Evolutionary conservation across 2,888 invertebrate species (phyloP).

Genomic region (Leptopilina myrica): DNA sequence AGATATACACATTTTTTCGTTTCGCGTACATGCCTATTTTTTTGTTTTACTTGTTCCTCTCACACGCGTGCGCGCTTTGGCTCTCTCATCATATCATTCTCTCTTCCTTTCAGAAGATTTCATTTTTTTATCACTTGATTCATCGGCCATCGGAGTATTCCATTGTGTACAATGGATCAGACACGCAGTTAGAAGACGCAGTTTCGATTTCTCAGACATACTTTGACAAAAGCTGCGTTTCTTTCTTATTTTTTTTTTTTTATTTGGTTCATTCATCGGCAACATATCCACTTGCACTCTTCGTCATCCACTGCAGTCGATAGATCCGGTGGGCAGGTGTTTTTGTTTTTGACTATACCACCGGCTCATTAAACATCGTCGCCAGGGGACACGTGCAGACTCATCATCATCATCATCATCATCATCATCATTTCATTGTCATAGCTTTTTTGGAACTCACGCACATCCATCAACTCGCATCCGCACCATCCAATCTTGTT

Average conservation of each 20-base stretch:
- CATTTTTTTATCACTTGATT: conserved; percentile 50
- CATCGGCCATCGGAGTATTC: conserved; percentile 60
- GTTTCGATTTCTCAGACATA: conserved; percentile 60
- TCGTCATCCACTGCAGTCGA: conserved; percentile 63
- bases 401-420: conserved; percentile 57
- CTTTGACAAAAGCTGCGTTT: conserved; percentile 57
- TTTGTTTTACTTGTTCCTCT: background rate
- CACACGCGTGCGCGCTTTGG: conserved; percentile 35
- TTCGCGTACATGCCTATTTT: conserved; percentile 21
- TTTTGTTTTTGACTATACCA: conserved; percentile 50
- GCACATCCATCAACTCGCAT: conserved; percentile 76
- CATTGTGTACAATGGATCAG: conserved; percentile 57
- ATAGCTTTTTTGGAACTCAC: conserved; percentile 68
- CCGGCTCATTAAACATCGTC: conserved; percentile 59
- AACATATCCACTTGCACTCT: conserved; percentile 67
- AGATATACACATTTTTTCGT: background rate
- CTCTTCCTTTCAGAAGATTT: conserved; percentile 45
- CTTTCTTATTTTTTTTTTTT: too few species aligned
- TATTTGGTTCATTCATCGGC: conserved; percentile 64
- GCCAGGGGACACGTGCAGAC: conserved; percentile 70
- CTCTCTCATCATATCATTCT: conserved; percentile 43
- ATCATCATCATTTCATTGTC: conserved; percentile 56
- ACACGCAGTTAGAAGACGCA: conserved; percentile 60
- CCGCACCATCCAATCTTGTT: conserved; percentile 76
- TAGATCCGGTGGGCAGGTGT: conserved; percentile 62